These are phyloP conservation scores for Drosophila punjabiensis DNA, from an alignment of 1,140 invertebrate genomes.

Conservation along the genomic window DNA sequence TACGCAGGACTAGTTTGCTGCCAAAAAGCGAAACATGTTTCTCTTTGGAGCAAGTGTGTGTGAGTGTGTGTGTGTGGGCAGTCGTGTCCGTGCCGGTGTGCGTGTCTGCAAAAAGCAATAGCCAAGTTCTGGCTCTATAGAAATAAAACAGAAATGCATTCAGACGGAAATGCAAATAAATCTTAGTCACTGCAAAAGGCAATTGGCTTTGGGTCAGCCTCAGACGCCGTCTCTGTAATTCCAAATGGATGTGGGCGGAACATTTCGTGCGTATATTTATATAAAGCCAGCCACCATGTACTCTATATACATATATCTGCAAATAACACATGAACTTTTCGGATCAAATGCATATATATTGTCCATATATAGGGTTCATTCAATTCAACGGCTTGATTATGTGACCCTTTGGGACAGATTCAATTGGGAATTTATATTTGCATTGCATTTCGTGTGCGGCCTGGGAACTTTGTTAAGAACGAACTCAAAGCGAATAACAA, in stretches of 20 bases:
- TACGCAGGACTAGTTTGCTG: conserved; percentile 56
- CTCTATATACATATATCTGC: not conserved
- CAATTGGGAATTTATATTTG: conserved; percentile 38
- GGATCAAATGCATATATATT: conserved; percentile 31
- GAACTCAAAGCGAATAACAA: conserved; percentile 32
- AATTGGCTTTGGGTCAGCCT: conserved; percentile 73
- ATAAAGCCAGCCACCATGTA: conserved; percentile 39
- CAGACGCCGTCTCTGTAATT: conserved; percentile 34
- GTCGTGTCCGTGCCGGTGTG: conserved; percentile 19
- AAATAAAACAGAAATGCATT: conserved; percentile 75
- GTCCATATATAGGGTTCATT: conserved; percentile 13
- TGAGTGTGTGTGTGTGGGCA: conserved; percentile 6
- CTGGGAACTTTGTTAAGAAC: conserved; percentile 21
- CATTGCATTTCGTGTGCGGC: conserved; percentile 24
- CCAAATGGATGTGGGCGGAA: conserved; percentile 49
- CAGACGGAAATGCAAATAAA: conserved; percentile 79
- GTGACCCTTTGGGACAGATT: conserved; percentile 41
- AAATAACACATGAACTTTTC: conserved; percentile 22
- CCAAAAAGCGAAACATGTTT: conserved; percentile 62
- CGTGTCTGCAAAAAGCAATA: conserved; percentile 52
- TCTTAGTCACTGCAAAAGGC: conserved; percentile 74
- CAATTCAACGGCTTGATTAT: conserved; percentile 33
- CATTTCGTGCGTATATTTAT: conserved; percentile 59
- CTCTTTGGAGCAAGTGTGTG: not conserved
- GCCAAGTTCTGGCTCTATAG: conserved; percentile 35